Base-by-base conservation (phyloP, 2,888 invertebrate species). In the Periphyllus acericola region DNA sequence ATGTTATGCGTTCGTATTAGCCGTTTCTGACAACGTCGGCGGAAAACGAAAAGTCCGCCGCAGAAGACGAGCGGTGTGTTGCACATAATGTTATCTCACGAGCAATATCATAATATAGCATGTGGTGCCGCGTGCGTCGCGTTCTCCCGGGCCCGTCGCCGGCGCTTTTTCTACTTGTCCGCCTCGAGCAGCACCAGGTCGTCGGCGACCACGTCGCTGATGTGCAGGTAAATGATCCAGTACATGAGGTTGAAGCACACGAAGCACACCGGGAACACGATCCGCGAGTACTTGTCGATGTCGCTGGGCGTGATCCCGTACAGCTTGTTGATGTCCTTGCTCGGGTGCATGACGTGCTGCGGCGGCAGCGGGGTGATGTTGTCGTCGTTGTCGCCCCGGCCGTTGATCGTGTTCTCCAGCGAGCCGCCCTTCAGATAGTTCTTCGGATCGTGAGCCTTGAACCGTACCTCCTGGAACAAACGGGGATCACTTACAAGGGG, bases 201-300 rank as follows among this genome's bases (percentile, higher is more conserved):
- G 92, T 97, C 97, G 92, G 97, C 97, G 91, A 97, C 96, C 91
- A 97, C 97, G 93, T 98, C 97, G 92, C 97, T 97, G 92, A 98
- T 97, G 94, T 98, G 97, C 91, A 98, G 94, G 92, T 98, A 98
- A 92, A 98, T 97, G 92, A 98, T 97, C 98, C 98, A 98, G 93
- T 98, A 98, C 97, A 98, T 97, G 91, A 98, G 95, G 93, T 99
- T 99, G 94, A 99, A 99, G 93, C 98, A 96, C 90, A 99, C 96
- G 94, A 99, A 99, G 93, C 98, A 97, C 91, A 98, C 97, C 87
- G 99, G 99, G 92, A 99, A 99, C 91, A 98, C 96, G 92, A 99
- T 97, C 91, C 99, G 95, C 89, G 99, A 98, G 92, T 99, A 99
- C 93, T 99, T 99, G 94, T 99, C 99, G 93, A 99, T 99, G 93